phyloP scores from a whole-genome alignment of 30 jellyfish, hydroid and myxozoan genomes.

The Pelagia noctiluca region DNA sequence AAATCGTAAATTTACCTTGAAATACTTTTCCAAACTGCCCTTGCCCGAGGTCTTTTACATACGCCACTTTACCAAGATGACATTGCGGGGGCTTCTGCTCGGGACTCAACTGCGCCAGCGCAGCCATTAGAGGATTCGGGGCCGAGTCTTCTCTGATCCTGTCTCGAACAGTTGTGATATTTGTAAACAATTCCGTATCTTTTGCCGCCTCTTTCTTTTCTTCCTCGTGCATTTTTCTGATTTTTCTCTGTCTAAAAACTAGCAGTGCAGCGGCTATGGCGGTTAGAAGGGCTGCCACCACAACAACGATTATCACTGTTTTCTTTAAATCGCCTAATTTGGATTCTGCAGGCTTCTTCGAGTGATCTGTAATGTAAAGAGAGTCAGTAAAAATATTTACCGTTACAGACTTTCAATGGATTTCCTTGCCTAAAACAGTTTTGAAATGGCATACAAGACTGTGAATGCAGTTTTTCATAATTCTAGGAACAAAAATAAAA shows the following conservation, averaged over 20 bases:
- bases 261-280: background rate
- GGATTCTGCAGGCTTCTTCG: background rate
- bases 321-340: background rate
- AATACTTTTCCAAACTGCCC: slow-evolving; percentile 98
- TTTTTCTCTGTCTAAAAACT: slow-evolving; percentile 3
- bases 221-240: background rate
- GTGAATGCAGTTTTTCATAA: too few relatives aligned
- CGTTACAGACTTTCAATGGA: background rate
- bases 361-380: background rate
- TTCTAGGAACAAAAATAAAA: too few relatives aligned
- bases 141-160: slow-evolving; percentile 79
- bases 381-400: background rate
- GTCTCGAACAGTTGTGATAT: slow-evolving; percentile 83
- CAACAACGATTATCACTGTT: slow-evolving; percentile 9
- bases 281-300: slow-evolving; percentile 2
- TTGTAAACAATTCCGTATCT: slow-evolving; percentile 52
- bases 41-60: slow-evolving; percentile 94
- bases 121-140: slow-evolving; percentile 73
- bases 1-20: slow-evolving; percentile 75
- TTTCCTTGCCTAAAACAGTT: too few relatives aligned
- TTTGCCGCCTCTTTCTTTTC: slow-evolving; percentile 24
- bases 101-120: slow-evolving; percentile 65
- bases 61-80: slow-evolving; percentile 90
- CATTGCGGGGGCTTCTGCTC: slow-evolving; percentile 86
- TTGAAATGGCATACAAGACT: too few relatives aligned